Evolutionary conservation across 2,113 vertebrate genomes (phyloP), one percentile per base, ranked within the genome.

Genomic region (Columbina picui): DNA sequence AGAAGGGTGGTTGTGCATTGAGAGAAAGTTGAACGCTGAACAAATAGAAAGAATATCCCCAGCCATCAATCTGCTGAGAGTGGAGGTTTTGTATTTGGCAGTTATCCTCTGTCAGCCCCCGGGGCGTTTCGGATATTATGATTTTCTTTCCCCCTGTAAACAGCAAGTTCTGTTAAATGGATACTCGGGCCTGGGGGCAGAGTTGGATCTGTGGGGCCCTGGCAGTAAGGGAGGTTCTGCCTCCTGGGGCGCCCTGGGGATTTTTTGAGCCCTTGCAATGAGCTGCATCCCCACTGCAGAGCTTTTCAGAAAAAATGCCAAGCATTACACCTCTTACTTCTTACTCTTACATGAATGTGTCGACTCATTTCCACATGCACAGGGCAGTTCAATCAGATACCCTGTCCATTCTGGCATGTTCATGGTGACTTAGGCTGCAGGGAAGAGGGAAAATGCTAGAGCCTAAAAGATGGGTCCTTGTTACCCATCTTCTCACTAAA

Each of bases 71-170:
- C 68, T 90, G 73, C 68, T 86, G 90, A 94, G 88, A 94, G 80
- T 83, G 82, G 92, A 79, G 52, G 79, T 94, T 86, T 94, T 81
- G 39, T 71, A 1, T 89, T 96, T 97, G 94, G 90, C 94, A 94
- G 64, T 60, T 87, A 49, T 93, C 69, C 83, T 87, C 76, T 61
- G 79, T 93, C 73, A 89, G 64, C 83, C 92, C 88, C 39, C 6
- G 12, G 61, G 61, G 76, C 75, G 38, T 30, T 84, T 38, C 12
- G 32, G 78, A 80, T 83, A 63, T 27, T 74, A 68, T 32, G 81
- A n/a, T 87, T 91, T 94, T 78, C 50, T 61, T 87, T 83, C 64
- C 68, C 43, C 55, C 61, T 93, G 64, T 93, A 95, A 95, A 94
- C 85, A 95, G 38, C 14, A 1, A 92, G 23, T 63, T 91, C 18